Percentiles rank a stretch among this genome's conserved stretches.
Evolutionary conservation across 1,140 invertebrate species (phyloP).

Genomic region (Sminthurinus signatus): DNA sequence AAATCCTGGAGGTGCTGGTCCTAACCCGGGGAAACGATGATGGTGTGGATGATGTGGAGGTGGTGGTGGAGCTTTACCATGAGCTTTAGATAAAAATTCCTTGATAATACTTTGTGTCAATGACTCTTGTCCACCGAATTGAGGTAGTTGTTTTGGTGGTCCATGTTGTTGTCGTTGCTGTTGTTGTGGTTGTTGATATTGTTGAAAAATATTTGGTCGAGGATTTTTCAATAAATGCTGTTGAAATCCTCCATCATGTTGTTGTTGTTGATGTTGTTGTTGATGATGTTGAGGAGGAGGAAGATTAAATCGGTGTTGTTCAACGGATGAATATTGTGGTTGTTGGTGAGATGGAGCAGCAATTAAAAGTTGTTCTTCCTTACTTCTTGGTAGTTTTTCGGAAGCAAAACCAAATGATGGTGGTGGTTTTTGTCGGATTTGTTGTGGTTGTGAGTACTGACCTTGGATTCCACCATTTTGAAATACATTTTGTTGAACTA

Average conservation of each 20-base stretch:
- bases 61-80: neutral
- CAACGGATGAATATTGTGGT: too few relatives aligned
- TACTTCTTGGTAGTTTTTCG: neutral
- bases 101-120: conserved; percentile 3
- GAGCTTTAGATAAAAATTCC: conserved; percentile 8
- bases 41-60: too few relatives aligned
- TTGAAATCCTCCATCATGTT: neutral
- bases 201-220: conserved; percentile 7
- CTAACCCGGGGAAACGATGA: neutral
- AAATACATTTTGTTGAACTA: neutral
- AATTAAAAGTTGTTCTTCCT: neutral
- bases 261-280: conserved; percentile 17
- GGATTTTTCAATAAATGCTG: conserved; percentile 3
- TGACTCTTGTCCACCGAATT: neutral
- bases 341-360: conserved; percentile 13
- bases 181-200: conserved; percentile 3
- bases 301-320: conserved; percentile 7
- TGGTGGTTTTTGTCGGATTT: conserved; percentile 18
- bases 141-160: conserved; percentile 15
- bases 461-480: conserved; percentile 18
- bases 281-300: conserved; percentile 20
- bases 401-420: neutral
- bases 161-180: conserved; percentile 1
- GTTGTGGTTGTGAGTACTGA: conserved; percentile 25
- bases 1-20: conserved; percentile 8